Evolutionary conservation across 2,113 vertebrate genomes (phyloP), one percentile per base, ranked within the genome.

Genomic region (Salvelinus alpinus): DNA sequence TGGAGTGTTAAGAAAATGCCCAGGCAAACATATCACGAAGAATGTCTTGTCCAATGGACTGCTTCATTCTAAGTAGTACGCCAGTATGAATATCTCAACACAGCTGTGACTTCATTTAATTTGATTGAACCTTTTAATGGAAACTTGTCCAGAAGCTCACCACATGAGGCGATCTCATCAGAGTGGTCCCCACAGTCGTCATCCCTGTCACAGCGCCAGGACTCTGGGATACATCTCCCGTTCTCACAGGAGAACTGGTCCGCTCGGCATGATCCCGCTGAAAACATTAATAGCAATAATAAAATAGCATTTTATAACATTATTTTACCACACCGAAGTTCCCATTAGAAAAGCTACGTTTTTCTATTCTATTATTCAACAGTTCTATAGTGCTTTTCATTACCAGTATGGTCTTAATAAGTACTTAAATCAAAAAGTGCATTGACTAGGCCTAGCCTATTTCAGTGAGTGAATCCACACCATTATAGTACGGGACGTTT

Each of bases 131-230:
- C 34, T 7, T 34, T 34, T 7, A 34, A 34, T 34, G 13, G 16
- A 14, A 16, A 18, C 51, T 51, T 4, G 22, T 44, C 34, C 38
- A 67, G 22, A 29, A 72, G 88, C 95, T 94, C 81, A 96, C 96
- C 94, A 82, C 96, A 96, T 27, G 94, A 94, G 8, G 83, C 29
- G 70, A 90, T 89, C 85, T 96, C 95, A 79, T 96, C 96, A 0
- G 92, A 95, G 54, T 88, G 87, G 74, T 96, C 96, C 2, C 95
- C 96, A 51, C 95, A 96, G 83, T 96, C 96, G 12, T 96, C 93
- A 73, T 96, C 95, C 57, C 93, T 90, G 87, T 96, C 96, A 85
- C 96, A 96, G 0, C 94, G 81, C 96, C 96, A 96, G 0, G 90
- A 93, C 16, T 76, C 76, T 0, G 95, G 95, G 78, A 96, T 95